phyloP scores from a whole-genome alignment of 1,140 invertebrate species.

The Solenopsis invicta region DNA sequence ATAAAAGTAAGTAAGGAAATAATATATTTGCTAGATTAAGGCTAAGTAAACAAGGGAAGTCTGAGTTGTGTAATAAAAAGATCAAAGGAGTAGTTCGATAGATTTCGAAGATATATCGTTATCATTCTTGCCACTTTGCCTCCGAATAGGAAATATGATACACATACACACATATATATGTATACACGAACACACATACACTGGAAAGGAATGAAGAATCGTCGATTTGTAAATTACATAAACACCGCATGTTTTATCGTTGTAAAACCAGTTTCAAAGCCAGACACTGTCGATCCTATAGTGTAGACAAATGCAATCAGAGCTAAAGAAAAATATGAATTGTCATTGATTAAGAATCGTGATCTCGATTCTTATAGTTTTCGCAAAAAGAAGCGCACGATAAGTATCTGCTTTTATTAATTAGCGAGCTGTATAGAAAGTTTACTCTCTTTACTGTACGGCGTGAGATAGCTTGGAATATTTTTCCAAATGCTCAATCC shows the following conservation, averaged over 20 bases:
- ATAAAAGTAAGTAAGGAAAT: slow-evolving; percentile 79
- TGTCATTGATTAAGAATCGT: background rate
- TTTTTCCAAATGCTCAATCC: slow-evolving; percentile 57
- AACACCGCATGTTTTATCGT: background rate
- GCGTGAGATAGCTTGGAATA: slow-evolving; percentile 44
- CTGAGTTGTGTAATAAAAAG: slow-evolving; percentile 56
- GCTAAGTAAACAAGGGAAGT: slow-evolving; percentile 36
- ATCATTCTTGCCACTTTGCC: slow-evolving; percentile 29
- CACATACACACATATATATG: slow-evolving; percentile 57
- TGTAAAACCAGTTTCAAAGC: background rate
- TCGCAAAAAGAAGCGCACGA: slow-evolving; percentile 22
- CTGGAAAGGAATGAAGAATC: slow-evolving; percentile 75
- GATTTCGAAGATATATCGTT: slow-evolving; percentile 16
- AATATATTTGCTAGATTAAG: slow-evolving; percentile 72
- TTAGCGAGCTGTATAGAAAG: slow-evolving; percentile 77
- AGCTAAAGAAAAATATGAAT: background rate
- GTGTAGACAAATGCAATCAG: background rate
- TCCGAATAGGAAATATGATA: background rate
- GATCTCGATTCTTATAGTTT: slow-evolving; percentile 52
- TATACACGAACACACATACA: slow-evolving; percentile 67
- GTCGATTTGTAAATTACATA: slow-evolving; percentile 66
- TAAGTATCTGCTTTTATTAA: slow-evolving; percentile 59
- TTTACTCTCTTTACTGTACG: slow-evolving; percentile 69
- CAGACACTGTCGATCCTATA: background rate
- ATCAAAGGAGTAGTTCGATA: slow-evolving; percentile 1